A percentile compares a stretch with the other conserved stretches of the same genome.
Evolutionary conservation across 2,113 vertebrate species (phyloP).

Genomic region (Genyomyrus donnyi): DNA sequence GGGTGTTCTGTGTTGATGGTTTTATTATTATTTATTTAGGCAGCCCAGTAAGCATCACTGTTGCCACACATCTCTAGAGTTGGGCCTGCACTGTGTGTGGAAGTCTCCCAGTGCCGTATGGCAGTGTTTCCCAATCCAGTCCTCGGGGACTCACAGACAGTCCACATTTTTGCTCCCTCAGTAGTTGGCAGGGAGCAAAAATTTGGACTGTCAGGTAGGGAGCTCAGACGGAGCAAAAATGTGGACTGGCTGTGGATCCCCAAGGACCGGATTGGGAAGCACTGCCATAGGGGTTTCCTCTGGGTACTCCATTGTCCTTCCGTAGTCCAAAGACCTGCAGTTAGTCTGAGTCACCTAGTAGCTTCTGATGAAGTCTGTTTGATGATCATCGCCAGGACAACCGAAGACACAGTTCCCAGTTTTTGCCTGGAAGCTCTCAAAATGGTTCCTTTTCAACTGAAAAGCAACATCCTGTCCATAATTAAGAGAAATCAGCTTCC

Average conservation of each 20-base stretch:
- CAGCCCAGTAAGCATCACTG: not conserved
- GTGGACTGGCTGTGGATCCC: too few relatives aligned
- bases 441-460: constrained; percentile 5
- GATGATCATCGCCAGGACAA: not conserved
- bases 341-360: not conserved
- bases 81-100: not conserved
- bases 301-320: not conserved
- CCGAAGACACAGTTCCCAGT: not conserved
- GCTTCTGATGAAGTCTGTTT: not conserved
- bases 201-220: too few relatives aligned
- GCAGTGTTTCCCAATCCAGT: too few relatives aligned
- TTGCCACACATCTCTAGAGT: not conserved
- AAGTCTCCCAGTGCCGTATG: too few relatives aligned
- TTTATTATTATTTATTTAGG: not conserved
- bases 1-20: not conserved
- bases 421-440: not conserved
- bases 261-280: too few relatives aligned
- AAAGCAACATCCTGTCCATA: not conserved
- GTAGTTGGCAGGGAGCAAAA: too few relatives aligned
- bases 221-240: too few relatives aligned
- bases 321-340: not conserved
- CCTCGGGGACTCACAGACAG: too few relatives aligned
- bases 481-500: not conserved
- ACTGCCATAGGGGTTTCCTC: not conserved
- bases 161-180: too few relatives aligned